Evolutionary conservation across 2,113 vertebrate genomes (phyloP), one percentile per base, ranked within the genome.

Genomic region (Alligator mississippiensis): DNA sequence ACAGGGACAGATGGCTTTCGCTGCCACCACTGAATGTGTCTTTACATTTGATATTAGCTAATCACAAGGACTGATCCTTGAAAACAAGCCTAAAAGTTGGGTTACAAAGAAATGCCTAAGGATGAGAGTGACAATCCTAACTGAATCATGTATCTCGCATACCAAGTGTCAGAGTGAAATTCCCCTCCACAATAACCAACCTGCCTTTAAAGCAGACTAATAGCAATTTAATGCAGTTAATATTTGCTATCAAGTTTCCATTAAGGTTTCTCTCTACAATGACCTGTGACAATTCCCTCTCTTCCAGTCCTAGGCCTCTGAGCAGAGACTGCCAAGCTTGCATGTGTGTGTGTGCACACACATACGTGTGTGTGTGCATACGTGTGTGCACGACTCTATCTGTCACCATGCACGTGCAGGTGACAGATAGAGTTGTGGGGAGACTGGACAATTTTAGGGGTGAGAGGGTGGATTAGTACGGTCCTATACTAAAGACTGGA

Each of bases 1-100:
- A 78, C 24, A 64, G 70, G 81, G 54, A 61, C 6, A 1, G 0
- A 24, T 1, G 0, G 78, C 66, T 84, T 89, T 90, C 5, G 1
- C 59, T 68, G 57, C 0, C 0, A 16, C 66, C 5, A 2, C 5
- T 16, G 0, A 1, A 82, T 57, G 64, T 38, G 59, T 58, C 58
- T 2, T 0, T 5, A 0, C 0, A 1, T 54, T 55, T 28, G 1
- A 1, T 38, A 64, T 90, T 11, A 4, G 64, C 91, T 77, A 95
- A 88, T 90, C 66, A 3, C 66, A 90, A 66, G 57, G 47, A 34
- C 54, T 76, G 89, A 95, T 72, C 93, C 34, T 70, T 34, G 30
- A 70, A 91, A 90, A 92, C 85, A 88, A 95, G 57, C 38, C 0
- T 4, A 90, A 88, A 77, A 59, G 4, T 2, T 1, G 54, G 30